These are phyloP conservation scores for Dysidea cf. avara DNA, from an alignment of 37 sponge, comb jelly and placozoan genomes.

Conservation along the genomic window DNA sequence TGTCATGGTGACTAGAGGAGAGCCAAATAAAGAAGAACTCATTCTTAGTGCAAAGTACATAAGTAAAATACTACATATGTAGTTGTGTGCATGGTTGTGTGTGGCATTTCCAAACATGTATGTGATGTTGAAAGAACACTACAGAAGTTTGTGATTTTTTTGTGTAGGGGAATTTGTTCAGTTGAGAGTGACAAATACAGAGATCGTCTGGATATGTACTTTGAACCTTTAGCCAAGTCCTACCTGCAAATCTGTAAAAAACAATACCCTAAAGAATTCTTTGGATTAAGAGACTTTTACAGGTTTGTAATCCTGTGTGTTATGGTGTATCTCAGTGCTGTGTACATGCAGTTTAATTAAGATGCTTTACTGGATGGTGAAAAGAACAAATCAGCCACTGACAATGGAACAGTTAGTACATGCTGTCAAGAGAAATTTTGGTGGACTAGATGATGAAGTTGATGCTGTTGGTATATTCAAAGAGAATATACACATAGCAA, in stretches of 20 bases:
- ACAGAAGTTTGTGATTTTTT: too few species aligned
- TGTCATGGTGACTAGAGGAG: constrained; percentile 77
- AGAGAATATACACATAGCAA: neutral
- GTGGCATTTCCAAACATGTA: too few species aligned
- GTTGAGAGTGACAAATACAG: constrained; percentile 46
- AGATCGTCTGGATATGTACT: constrained; percentile 27
- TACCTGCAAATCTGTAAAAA: constrained; percentile 47
- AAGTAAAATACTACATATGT: too few species aligned
- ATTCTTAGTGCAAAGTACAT: constrained; percentile 55
- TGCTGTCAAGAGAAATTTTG: constrained; percentile 86
- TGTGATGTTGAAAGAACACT: too few species aligned
- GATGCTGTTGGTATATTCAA: constrained; percentile 46
- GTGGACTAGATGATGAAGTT: constrained; percentile 57
- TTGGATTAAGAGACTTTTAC: constrained; percentile 96
- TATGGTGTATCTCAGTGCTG: neutral
- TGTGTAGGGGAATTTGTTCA: constrained; percentile 53
- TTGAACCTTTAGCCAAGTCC: constrained; percentile 53
- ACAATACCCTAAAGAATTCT: constrained; percentile 62
- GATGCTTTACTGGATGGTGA: constrained; percentile 83
- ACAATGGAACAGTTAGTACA: constrained; percentile 66
- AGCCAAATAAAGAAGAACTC: constrained; percentile 69
- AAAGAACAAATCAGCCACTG: constrained; percentile 17
- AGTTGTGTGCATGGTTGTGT: too few species aligned
- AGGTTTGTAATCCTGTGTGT: constrained; percentile 41
- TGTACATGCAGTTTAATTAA: constrained; percentile 68